These are phyloP conservation scores for Himalopsyche tibetana DNA, from an alignment of 2,888 invertebrate genomes.

Conservation along the genomic window DNA sequence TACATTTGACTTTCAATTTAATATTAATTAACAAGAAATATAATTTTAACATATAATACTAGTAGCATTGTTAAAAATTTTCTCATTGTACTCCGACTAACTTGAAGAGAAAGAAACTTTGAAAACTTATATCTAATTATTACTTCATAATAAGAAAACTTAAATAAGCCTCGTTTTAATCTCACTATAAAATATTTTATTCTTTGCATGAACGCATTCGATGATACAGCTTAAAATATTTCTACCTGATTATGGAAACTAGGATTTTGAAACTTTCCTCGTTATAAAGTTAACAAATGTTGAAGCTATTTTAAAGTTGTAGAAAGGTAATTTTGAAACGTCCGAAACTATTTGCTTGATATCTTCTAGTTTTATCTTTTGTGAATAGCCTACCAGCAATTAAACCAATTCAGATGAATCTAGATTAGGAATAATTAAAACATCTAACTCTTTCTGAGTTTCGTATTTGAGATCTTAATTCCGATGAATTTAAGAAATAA, in stretches of 20 bases:
- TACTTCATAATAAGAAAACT: background rate
- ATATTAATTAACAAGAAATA: too few species aligned
- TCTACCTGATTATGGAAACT: slow-evolving; percentile 11
- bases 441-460: too few species aligned
- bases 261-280: slow-evolving; percentile 6
- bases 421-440: too few species aligned
- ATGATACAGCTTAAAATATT: background rate
- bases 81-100: too few species aligned
- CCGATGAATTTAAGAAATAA: too few species aligned
- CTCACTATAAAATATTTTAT: background rate
- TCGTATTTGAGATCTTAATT: too few species aligned
- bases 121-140: background rate
- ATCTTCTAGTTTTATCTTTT: background rate
- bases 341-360: background rate
- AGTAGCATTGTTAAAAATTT: too few species aligned
- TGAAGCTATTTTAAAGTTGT: background rate
- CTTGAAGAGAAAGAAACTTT: too few species aligned
- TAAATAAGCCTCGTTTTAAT: background rate
- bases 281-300: slow-evolving; percentile 2
- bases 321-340: background rate
- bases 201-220: slow-evolving; percentile 15
- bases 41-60: too few species aligned
- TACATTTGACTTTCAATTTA: too few species aligned
- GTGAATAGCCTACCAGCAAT: background rate
- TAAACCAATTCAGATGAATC: too few species aligned